Conservation (phyloP, 2,888 invertebrate genomes). For the Eupithecia dodoneata region DNA sequence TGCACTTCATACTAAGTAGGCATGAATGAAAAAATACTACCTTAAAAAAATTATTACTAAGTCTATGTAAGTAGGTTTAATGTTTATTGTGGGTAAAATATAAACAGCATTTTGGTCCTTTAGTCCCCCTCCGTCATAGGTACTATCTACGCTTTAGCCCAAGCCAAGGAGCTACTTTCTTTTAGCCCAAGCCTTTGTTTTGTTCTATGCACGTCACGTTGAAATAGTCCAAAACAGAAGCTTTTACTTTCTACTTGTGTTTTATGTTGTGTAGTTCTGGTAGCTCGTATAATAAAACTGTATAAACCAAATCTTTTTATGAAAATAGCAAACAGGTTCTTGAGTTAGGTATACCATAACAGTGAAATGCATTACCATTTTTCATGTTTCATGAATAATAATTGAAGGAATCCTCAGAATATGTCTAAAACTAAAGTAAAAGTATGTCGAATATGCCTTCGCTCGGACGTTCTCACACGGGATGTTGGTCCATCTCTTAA, state of each 20-base stretch:
- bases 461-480: background rate
- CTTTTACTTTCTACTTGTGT: background rate
- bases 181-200: background rate
- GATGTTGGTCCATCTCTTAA: constrained; percentile 6
- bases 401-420: background rate
- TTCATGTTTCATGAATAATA: background rate
- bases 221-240: background rate
- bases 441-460: constrained; percentile 22
- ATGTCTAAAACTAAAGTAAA: constrained; percentile 14
- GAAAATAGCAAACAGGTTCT: background rate
- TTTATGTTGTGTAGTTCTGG: background rate
- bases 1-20: too few species aligned
- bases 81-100: too few species aligned
- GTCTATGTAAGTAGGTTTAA: too few species aligned
- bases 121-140: too few species aligned
- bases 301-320: background rate
- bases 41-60: too few species aligned
- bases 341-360: background rate
- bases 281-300: background rate
- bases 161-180: too few species aligned
- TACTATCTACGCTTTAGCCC: background rate
- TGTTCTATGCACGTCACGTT: background rate
- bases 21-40: too few species aligned
- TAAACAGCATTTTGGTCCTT: too few species aligned
- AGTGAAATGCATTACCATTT: background rate